Base-by-base conservation (phyloP, 2,888 invertebrate genomes). In the Ectropis crepuscularia region DNA sequence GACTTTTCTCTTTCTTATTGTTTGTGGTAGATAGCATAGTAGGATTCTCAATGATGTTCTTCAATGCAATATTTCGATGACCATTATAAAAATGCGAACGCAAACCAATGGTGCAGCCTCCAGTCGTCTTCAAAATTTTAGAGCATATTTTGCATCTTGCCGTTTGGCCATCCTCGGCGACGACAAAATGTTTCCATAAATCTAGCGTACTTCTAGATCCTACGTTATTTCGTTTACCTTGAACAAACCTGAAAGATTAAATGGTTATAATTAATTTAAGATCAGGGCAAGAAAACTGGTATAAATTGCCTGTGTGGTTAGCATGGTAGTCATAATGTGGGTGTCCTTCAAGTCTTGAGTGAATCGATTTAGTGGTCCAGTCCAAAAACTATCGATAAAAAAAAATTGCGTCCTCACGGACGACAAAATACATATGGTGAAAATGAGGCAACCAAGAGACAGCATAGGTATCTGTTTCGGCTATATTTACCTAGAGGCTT, bases 91-190 rank as follows among this genome's bases (percentile, higher is more conserved):
- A 4, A 10, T 48, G 48, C 36, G 36, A 48, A 48, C 36, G 36
- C 5, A 48, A 48, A 11, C 48, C 48, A 36, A 48, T 48, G 6
- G 5, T 48, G 48, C 10, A 36, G 10, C 48, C 36, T 6, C 48
- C 48, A n/a, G 48, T 48, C 1, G 48, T 48, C n/a, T 48, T 48
- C 6, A 48, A 48, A 6, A 48, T 10, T 48, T 10, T 48, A 36
- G 36, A 48, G 36, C 48, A 48, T 36, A 48, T 48, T 36, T 36
- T 48, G 36, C 48, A 48, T 48, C 36, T 28, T 36, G 48, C 48
- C n/a, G 36, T 48, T 10, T 6, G 36, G n/a, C 48, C 36, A 10
- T 48, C 6, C 10, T 48, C 48, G 4, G 48, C 28, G 6, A n/a
- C 36, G 28, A 36, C 6, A 36, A 48, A 48, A 48, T 48, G 36